These are phyloP conservation scores for Tenualosa ilisha DNA, from an alignment of 2,797 vertebrate species.

Conservation along the genomic window DNA sequence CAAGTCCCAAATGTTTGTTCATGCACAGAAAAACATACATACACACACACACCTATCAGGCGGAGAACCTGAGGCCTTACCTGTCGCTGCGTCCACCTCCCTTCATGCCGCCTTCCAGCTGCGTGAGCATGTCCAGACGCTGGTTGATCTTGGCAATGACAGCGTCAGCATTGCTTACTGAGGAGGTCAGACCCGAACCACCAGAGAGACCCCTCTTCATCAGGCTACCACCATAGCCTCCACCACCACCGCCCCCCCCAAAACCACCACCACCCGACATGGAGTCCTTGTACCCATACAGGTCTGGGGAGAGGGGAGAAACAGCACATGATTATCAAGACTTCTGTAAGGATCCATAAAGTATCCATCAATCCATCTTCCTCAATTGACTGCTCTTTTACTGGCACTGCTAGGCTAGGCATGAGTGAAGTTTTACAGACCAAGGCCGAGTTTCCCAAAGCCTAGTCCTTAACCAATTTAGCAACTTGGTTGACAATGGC, in stretches of 20 bases:
- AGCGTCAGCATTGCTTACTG: slow-evolving; percentile 78
- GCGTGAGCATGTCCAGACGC: slow-evolving; percentile 85
- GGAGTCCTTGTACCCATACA: slow-evolving; percentile 85
- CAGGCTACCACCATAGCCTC: slow-evolving; percentile 74
- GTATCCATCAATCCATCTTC: neutral
- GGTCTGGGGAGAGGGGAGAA: slow-evolving; percentile 33
- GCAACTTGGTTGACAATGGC: no score
- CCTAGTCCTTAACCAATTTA: no score
- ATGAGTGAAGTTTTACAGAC: no score
- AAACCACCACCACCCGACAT: slow-evolving; percentile 67
- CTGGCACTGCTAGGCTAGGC: no score
- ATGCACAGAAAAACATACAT: neutral
- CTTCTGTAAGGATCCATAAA: neutral
- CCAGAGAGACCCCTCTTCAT: slow-evolving; percentile 75
- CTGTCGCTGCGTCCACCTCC: slow-evolving; percentile 68
- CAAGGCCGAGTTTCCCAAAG: no score
- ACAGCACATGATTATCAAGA: neutral
- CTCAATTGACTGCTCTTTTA: no score
- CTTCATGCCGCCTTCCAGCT: slow-evolving; percentile 83
- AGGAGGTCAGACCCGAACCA: slow-evolving; percentile 68
- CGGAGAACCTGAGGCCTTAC: slow-evolving; percentile 54
- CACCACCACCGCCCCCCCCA: slow-evolving; percentile 68
- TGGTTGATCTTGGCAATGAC: slow-evolving; percentile 90
- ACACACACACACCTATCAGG: neutral
- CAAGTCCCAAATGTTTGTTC: no score